These are phyloP conservation scores for Sciurus vulgaris DNA, from an alignment of 2,797 vertebrate species.

Conservation along the genomic window DNA sequence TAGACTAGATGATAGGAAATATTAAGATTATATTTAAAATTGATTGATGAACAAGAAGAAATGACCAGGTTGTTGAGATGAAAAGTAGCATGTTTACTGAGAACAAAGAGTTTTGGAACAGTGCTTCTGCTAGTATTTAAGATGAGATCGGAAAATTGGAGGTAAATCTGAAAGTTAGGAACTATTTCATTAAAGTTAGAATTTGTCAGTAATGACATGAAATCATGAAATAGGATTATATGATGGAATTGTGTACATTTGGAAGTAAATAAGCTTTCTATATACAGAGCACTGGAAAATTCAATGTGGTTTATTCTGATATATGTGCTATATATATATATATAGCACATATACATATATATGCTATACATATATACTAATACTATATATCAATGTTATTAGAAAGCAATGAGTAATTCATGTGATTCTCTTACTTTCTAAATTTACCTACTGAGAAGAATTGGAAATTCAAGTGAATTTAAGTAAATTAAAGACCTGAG, in stretches of 20 bases:
- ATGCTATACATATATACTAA: too few species aligned
- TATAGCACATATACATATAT: too few species aligned
- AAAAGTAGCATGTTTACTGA: background rate
- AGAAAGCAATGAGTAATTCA: background rate
- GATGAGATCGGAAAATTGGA: background rate
- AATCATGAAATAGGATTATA: background rate
- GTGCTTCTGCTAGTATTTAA: background rate
- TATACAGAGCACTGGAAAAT: background rate
- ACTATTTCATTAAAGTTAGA: conserved; percentile 9
- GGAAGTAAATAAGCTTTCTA: background rate
- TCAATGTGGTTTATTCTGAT: background rate
- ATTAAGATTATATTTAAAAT: conserved; percentile 11
- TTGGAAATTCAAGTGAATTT: background rate
- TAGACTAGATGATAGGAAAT: background rate
- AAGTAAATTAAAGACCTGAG: background rate
- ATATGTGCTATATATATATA: background rate
- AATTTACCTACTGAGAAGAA: conserved; percentile 40
- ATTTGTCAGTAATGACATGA: background rate
- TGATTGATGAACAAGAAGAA: conserved; percentile 8
- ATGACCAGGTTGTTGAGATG: background rate
- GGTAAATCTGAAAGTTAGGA: conserved; percentile 44
- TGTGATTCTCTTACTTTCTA: conserved; percentile 10
- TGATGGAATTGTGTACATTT: background rate
- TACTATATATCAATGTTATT: too few species aligned
- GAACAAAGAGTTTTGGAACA: background rate